phyloP scores from a whole-genome alignment of 2,797 vertebrate species.

The Megaceryle alcyon region DNA sequence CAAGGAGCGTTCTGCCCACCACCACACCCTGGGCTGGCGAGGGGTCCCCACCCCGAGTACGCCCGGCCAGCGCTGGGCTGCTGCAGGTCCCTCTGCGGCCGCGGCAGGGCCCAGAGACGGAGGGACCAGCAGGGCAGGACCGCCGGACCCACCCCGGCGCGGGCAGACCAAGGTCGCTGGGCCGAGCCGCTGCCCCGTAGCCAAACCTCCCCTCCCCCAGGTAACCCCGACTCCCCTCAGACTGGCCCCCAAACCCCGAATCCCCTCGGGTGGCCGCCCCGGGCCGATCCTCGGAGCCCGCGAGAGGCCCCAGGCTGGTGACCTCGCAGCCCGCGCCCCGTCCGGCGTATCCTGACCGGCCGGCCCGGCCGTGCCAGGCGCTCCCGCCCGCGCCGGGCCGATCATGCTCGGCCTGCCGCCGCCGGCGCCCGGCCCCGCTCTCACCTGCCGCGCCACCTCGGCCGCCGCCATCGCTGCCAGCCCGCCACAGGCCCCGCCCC shows the following conservation, averaged over 20 bases:
- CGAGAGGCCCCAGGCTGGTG: not conserved
- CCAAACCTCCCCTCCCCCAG: not conserved
- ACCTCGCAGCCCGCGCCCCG: not conserved
- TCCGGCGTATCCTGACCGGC: not conserved
- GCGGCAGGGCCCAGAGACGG: not conserved
- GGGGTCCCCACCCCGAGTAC: accelerated
- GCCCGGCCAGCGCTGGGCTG: not conserved
- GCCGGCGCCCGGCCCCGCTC: not conserved
- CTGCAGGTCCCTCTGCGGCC: not conserved
- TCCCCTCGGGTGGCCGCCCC: not conserved
- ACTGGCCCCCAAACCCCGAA: too few species aligned
- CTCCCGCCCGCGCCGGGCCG: too few species aligned
- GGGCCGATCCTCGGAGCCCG: not conserved
- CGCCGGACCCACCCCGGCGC: not conserved
- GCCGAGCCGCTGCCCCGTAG: not conserved
- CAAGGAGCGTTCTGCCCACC: accelerated
- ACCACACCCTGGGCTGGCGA: too few species aligned
- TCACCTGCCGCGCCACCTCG: conserved; percentile 11
- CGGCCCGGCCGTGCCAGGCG: not conserved
- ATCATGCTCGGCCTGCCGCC: not conserved
- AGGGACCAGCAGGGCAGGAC: not conserved
- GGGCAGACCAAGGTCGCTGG: not conserved
- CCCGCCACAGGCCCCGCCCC: not conserved
- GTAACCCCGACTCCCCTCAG: not conserved
- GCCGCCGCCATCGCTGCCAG: conserved; percentile 24